phyloP scores from a whole-genome alignment of 1,140 invertebrate genomes.

The Delia radicum region DNA sequence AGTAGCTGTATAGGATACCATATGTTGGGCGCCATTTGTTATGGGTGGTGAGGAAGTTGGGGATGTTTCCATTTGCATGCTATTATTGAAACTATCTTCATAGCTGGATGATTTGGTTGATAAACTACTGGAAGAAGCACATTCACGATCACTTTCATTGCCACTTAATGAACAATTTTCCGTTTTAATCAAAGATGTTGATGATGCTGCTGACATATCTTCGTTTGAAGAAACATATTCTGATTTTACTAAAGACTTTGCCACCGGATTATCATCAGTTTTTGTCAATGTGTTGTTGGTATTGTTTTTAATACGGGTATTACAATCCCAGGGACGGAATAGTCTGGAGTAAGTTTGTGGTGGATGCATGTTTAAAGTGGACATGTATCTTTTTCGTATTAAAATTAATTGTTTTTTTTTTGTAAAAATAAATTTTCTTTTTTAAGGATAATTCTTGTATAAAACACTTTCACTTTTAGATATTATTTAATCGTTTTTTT shows the following conservation, averaged over 20 bases:
- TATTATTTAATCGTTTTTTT: background rate
- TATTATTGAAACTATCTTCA: constrained; percentile 41
- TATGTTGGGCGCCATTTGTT: background rate
- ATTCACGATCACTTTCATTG: constrained; percentile 44
- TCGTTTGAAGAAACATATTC: background rate
- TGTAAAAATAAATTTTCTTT: background rate
- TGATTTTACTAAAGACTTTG: background rate
- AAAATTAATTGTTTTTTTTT: background rate
- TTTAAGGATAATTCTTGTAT: background rate
- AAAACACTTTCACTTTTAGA: constrained; percentile 14
- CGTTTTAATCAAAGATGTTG: background rate
- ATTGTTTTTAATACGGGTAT: background rate
- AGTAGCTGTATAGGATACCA: constrained; percentile 24
- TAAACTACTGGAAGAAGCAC: constrained; percentile 32
- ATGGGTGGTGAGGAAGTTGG: constrained; percentile 40
- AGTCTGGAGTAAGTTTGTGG: constrained; percentile 55
- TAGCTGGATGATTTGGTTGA: constrained; percentile 38
- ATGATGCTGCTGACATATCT: background rate
- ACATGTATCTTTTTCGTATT: constrained; percentile 34
- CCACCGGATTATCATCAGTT: background rate
- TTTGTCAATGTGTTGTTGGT: background rate
- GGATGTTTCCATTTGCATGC: constrained; percentile 16
- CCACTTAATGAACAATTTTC: constrained; percentile 28
- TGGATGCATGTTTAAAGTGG: constrained; percentile 47
- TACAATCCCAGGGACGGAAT: constrained; percentile 54